phyloP scores from a whole-genome alignment of 1,140 invertebrate genomes.

The Hylaeus volcanicus region DNA sequence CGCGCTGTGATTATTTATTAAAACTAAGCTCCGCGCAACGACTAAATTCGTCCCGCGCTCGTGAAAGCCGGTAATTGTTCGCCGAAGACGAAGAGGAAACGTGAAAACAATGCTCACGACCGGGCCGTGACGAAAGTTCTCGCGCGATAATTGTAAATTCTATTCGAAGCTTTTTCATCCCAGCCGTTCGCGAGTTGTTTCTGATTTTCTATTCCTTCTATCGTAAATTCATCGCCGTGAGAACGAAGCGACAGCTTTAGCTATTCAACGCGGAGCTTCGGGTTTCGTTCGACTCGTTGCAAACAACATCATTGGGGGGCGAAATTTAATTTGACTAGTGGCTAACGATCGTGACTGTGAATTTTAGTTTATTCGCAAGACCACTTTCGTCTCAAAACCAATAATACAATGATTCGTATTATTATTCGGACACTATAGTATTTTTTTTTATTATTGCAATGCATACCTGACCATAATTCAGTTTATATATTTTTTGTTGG shows the following conservation, averaged over 20 bases:
- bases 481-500: too few relatives aligned
- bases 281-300: background rate
- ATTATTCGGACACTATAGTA: too few relatives aligned
- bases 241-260: background rate
- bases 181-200: background rate
- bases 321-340: too few relatives aligned
- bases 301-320: background rate
- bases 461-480: too few relatives aligned
- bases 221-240: constrained; percentile 3
- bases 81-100: background rate
- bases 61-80: constrained; percentile 18
- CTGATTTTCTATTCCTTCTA: background rate
- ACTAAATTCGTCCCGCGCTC: background rate
- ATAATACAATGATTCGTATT: too few relatives aligned
- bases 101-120: background rate
- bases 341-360: too few relatives aligned
- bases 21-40: constrained; percentile 18
- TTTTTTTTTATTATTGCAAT: too few relatives aligned
- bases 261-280: background rate
- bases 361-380: too few relatives aligned
- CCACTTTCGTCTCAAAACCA: too few relatives aligned
- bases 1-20: constrained; percentile 39
- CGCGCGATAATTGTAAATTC: constrained; percentile 7
- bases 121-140: background rate
- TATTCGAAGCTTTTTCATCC: background rate